Evolutionary conservation across 37 sponge, comb jelly and placozoan genomes (phyloP).

Genomic region (Lycopodina hypogea): DNA sequence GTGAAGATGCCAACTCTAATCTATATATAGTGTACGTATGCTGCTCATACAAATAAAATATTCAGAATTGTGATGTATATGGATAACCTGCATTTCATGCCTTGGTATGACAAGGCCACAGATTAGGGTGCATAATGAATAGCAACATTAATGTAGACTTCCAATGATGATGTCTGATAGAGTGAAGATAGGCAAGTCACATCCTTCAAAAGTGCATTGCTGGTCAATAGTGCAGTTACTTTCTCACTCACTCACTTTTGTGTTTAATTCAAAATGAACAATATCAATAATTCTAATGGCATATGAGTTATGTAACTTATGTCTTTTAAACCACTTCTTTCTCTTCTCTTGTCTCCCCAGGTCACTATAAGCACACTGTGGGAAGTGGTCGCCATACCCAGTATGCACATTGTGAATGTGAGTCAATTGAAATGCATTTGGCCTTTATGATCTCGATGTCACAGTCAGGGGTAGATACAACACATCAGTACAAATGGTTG

Average conservation of each 20-base stretch:
- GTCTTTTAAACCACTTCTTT: constrained; percentile 57
- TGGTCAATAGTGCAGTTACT: background rate
- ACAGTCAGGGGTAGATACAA: constrained; percentile 18
- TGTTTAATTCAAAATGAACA: background rate
- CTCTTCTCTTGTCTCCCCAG: background rate
- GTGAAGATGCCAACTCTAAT: too few species aligned
- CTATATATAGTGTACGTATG: too few species aligned
- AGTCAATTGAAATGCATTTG: constrained; percentile 56
- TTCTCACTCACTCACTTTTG: constrained; percentile 13
- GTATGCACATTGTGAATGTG: constrained; percentile 52
- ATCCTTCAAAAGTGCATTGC: constrained; percentile 8
- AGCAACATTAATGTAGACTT: constrained; percentile 59
- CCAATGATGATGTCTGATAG: constrained; percentile 56
- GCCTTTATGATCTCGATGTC: constrained; percentile 29
- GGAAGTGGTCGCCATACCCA: constrained; percentile 28
- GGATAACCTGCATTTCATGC: constrained; percentile 44
- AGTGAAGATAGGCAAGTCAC: constrained; percentile 29
- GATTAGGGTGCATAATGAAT: constrained; percentile 68
- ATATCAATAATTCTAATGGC: background rate
- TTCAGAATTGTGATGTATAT: too few species aligned
- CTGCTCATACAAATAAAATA: too few species aligned
- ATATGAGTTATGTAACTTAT: constrained; percentile 13
- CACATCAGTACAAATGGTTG: constrained; percentile 62
- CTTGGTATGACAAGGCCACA: constrained; percentile 55
- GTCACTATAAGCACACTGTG: constrained; percentile 32